Conservation (phyloP, 2,113 vertebrate genomes). For the Theristicus caerulescens region DNA sequence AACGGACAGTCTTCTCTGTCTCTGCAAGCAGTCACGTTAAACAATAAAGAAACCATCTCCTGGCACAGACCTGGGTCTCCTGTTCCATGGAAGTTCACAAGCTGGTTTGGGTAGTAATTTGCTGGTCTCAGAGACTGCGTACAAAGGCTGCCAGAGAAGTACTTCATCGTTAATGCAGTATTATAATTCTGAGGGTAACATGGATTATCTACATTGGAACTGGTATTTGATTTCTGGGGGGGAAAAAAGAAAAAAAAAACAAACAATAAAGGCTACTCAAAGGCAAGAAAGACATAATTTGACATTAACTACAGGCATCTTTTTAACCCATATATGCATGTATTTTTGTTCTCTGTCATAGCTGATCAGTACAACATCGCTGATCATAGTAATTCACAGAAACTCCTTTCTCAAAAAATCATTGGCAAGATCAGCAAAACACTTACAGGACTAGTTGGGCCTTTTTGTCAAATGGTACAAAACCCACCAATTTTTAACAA, state of each 20-base stretch:
- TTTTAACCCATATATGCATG: background rate
- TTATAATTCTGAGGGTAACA: slow-evolving; percentile 81
- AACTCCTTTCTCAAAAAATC: background rate
- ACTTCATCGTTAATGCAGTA: slow-evolving; percentile 47
- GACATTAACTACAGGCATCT: background rate
- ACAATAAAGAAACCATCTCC: slow-evolving; percentile 77
- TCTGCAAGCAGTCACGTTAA: slow-evolving; percentile 80
- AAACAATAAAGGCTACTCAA: background rate
- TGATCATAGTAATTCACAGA: background rate
- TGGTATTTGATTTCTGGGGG: slow-evolving; percentile 48
- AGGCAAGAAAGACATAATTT: background rate
- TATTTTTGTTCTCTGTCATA: background rate
- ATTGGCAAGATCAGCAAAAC: background rate
- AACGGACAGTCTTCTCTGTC: slow-evolving; percentile 79
- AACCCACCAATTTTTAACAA: background rate
- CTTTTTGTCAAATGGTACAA: background rate
- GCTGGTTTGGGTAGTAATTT: slow-evolving; percentile 56
- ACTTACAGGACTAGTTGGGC: background rate
- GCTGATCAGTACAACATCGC: background rate
- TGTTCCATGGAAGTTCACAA: slow-evolving; percentile 74
- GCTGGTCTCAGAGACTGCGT: slow-evolving; percentile 69
- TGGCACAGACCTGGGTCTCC: slow-evolving; percentile 77
- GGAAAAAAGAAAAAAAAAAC: background rate
- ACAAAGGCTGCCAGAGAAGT: slow-evolving; percentile 84
- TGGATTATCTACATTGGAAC: slow-evolving; percentile 76